phyloP scores from a whole-genome alignment of 2,888 invertebrate genomes.

The Rhorus exstirpatorius region DNA sequence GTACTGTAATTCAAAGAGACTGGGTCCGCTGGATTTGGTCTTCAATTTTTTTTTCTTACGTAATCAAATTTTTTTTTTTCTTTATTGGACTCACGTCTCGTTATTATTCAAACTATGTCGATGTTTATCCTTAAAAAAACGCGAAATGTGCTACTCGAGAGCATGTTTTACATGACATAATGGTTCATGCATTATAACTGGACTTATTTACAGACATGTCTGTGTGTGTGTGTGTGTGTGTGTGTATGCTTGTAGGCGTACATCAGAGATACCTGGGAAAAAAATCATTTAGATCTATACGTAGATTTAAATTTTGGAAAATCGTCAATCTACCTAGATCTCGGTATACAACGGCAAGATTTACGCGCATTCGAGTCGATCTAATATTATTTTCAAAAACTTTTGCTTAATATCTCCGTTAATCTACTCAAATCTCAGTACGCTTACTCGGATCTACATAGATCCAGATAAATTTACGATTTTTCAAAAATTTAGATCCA shows the following conservation, averaged over 20 bases:
- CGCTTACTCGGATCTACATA: too few species aligned
- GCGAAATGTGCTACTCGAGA: conserved; percentile 35
- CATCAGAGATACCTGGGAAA: not conserved
- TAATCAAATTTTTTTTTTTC: conserved; percentile 7
- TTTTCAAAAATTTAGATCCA: too few species aligned
- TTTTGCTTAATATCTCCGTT: too few species aligned
- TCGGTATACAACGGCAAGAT: too few species aligned
- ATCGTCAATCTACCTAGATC: too few species aligned
- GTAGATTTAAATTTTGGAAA: too few species aligned
- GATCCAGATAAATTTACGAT: too few species aligned
- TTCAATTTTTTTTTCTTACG: conserved; percentile 11
- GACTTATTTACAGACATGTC: conserved; percentile 66
- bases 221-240: conserved; percentile 11
- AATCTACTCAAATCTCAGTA: too few species aligned
- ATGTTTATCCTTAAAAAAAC: conserved; percentile 36
- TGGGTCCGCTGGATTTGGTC: conserved; percentile 39
- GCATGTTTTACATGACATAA: conserved; percentile 46
- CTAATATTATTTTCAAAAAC: too few species aligned
- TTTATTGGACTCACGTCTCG: conserved; percentile 19
- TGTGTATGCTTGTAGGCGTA: conserved; percentile 4
- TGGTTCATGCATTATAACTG: conserved; percentile 52
- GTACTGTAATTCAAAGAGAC: conserved; percentile 48
- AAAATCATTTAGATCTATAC: too few species aligned
- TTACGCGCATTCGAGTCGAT: too few species aligned
- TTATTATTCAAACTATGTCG: conserved; percentile 34